phyloP scores from a whole-genome alignment of 2,888 invertebrate species.

The Macrostomum cliftonense region DNA sequence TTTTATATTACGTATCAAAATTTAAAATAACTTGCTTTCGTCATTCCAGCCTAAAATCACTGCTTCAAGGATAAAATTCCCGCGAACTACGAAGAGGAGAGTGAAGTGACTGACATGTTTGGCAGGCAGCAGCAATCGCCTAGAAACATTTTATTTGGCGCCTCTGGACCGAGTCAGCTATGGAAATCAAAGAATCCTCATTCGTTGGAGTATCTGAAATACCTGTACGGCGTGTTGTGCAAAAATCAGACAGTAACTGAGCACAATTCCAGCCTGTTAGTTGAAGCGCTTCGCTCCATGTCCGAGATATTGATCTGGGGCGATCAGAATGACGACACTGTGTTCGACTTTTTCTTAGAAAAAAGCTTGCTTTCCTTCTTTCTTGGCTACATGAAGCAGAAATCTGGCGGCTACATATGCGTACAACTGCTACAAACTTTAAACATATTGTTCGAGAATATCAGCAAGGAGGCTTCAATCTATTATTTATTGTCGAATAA shows the following conservation, averaged over 20 bases:
- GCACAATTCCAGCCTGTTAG: conserved; percentile 72
- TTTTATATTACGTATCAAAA: no score
- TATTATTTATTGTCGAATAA: conserved; percentile 98
- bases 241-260: conserved; percentile 87
- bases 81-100: no score
- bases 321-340: conserved; percentile 96
- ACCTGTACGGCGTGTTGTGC: conserved; percentile 72
- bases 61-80: no score
- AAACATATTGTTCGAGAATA: conserved; percentile 97
- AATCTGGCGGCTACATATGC: conserved; percentile 87
- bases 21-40: no score
- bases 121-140: no score
- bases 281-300: conserved; percentile 85
- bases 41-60: no score
- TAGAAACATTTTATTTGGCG: no score
- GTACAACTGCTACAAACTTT: conserved; percentile 90
- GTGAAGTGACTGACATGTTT: no score
- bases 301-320: conserved; percentile 99
- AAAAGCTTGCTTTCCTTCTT: conserved; percentile 98
- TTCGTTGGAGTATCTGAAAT: conserved; percentile 80
- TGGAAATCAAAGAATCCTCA: conserved; percentile 93
- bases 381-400: conserved; percentile 84
- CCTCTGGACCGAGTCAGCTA: conserved; percentile 48
- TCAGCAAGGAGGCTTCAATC: conserved; percentile 88
- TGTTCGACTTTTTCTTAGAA: conserved; percentile 98